A percentile compares a stretch with the other conserved stretches of the same genome.
phyloP scores from a whole-genome alignment of 53 echinoderm and acorn worm species.

The Holothuria leucospilota region DNA sequence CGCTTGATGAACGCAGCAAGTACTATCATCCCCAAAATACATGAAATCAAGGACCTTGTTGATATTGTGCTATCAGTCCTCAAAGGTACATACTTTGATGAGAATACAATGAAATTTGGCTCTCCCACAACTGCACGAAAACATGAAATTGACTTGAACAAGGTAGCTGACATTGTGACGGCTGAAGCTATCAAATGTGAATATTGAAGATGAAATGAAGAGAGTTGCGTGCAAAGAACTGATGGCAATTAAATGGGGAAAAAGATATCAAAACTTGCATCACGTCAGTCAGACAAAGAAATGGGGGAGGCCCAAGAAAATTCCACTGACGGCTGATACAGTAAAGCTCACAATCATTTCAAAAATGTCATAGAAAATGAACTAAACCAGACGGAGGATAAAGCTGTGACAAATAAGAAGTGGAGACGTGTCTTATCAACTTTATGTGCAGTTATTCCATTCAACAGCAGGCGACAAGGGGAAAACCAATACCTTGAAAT shows the following conservation, averaged over 20 bases:
- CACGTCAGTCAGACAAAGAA: slow-evolving; percentile 30
- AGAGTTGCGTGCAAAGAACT: slow-evolving; percentile 42
- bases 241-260: slow-evolving; percentile 53
- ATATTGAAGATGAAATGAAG: slow-evolving; percentile 23
- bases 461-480: slow-evolving; percentile 56
- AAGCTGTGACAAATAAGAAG: slow-evolving; percentile 21
- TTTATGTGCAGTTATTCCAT: slow-evolving; percentile 39
- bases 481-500: slow-evolving; percentile 56
- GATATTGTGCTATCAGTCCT: slow-evolving; percentile 45
- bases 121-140: slow-evolving; percentile 54
- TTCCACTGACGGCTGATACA: slow-evolving; percentile 44
- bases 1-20: slow-evolving; percentile 32
- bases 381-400: slow-evolving; percentile 4
- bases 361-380: neutral
- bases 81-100: slow-evolving; percentile 47
- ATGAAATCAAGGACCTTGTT: slow-evolving; percentile 27
- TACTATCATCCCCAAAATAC: neutral
- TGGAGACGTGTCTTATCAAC: slow-evolving; percentile 34
- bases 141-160: slow-evolving; percentile 40
- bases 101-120: slow-evolving; percentile 25
- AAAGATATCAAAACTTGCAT: slow-evolving; percentile 39
- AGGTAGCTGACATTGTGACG: slow-evolving; percentile 48
- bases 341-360: slow-evolving; percentile 36
- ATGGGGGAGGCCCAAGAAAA: slow-evolving; percentile 28
- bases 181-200: slow-evolving; percentile 40